A percentile compares a stretch with the other conserved stretches of the same genome.
Conservation (phyloP, 2,113 vertebrate genomes). For the Cygnus buccinator region DNA sequence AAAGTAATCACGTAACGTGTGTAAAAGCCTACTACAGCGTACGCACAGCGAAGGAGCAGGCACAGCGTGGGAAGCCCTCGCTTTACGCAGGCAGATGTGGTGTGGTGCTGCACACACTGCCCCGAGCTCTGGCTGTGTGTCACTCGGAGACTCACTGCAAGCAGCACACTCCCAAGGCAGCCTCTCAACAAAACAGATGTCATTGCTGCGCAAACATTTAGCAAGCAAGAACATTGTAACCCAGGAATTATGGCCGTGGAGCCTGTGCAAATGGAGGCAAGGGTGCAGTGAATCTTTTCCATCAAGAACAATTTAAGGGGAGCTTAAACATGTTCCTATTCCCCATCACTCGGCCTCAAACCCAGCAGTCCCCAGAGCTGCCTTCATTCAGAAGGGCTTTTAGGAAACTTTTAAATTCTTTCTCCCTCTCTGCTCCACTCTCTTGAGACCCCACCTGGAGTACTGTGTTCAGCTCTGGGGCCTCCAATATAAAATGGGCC, state of each 20-base stretch:
- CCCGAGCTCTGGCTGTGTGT: neutral
- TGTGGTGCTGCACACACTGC: neutral
- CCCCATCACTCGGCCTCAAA: neutral
- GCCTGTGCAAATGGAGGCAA: neutral
- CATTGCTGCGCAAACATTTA: fast-evolving
- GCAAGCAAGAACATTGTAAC: neutral
- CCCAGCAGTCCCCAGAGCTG: neutral
- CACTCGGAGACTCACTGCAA: fast-evolving
- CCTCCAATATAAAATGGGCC: too few relatives aligned
- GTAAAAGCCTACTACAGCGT: neutral
- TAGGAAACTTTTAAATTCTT: neutral
- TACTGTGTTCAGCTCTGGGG: too few relatives aligned
- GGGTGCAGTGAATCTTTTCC: neutral
- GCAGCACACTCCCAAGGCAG: fast-evolving
- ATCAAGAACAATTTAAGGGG: neutral
- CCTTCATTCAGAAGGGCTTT: neutral
- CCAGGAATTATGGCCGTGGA: neutral
- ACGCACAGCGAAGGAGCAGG: neutral
- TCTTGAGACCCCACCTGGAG: too few relatives aligned
- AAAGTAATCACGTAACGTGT: neutral
- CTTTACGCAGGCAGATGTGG: fast-evolving
- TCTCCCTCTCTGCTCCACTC: too few relatives aligned
- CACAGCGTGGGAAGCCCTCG: neutral
- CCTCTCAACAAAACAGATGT: neutral
- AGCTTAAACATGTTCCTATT: neutral